Percentiles rank a stretch among this genome's conserved stretches.
Evolutionary conservation across 2,797 vertebrate genomes (phyloP).

Genomic region (Hoplostethus mediterraneus): DNA sequence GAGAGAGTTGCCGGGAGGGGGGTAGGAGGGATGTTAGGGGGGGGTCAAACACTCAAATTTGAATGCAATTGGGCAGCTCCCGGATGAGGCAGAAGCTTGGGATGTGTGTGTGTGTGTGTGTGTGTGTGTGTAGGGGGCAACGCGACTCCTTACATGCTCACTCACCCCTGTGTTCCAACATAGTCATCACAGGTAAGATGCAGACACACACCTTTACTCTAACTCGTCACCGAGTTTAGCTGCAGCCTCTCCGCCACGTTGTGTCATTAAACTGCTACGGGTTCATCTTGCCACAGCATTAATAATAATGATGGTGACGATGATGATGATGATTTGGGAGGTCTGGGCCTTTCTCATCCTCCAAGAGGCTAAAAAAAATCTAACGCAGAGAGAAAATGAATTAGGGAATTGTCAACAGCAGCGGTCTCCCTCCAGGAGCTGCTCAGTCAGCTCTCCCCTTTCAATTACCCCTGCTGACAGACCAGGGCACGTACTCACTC

Average conservation of each 20-base stretch:
- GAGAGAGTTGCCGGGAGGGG: neutral
- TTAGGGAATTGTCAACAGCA: neutral
- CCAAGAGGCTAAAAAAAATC: neutral
- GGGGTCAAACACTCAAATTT: slow-evolving; percentile 62
- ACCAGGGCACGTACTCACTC: neutral
- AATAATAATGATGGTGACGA: no score
- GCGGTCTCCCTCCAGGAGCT: slow-evolving; percentile 13
- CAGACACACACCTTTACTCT: no score
- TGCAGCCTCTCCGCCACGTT: no score
- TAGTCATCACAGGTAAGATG: neutral
- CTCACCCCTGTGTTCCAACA: no score
- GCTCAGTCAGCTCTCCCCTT: slow-evolving; percentile 26
- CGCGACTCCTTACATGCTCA: neutral
- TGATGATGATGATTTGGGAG: no score
- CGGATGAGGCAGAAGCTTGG: slow-evolving; percentile 42
- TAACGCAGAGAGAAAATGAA: slow-evolving; percentile 8
- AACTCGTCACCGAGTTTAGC: no score
- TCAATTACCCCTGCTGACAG: slow-evolving; percentile 26
- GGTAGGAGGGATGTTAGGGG: slow-evolving; percentile 30
- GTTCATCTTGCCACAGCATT: no score
- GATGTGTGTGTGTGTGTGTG: neutral
- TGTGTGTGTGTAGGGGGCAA: neutral
- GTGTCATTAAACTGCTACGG: no score
- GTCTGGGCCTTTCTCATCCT: no score
- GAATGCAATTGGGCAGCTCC: slow-evolving; percentile 53